These are phyloP conservation scores for Apus apus DNA, from an alignment of 2,113 vertebrate species.

Conservation along the genomic window DNA sequence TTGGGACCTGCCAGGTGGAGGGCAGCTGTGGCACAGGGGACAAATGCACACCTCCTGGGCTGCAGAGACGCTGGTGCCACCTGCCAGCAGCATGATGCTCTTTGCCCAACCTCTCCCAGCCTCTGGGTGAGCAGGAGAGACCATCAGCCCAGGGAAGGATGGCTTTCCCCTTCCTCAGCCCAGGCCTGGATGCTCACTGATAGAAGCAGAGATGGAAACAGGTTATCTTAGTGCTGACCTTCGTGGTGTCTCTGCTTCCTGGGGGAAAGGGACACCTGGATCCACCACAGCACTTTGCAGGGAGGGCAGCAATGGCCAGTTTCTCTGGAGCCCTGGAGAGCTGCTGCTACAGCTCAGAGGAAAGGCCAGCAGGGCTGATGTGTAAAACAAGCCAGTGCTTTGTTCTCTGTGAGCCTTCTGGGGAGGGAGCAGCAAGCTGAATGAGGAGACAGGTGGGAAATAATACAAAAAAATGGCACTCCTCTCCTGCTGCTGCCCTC, in stretches of 20 bases:
- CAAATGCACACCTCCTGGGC: fast-evolving
- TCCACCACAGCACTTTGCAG: background rate
- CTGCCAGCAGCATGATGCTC: background rate
- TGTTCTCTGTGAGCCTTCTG: background rate
- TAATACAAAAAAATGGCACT: background rate
- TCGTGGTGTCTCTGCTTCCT: background rate
- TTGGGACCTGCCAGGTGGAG: fast-evolving
- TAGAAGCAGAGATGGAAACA: background rate
- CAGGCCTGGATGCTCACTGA: fast-evolving
- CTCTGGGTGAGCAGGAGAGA: background rate
- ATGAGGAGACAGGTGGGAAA: background rate
- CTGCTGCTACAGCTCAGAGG: background rate
- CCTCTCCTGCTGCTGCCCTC: background rate
- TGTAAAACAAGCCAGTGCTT: background rate
- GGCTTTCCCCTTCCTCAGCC: too few species aligned
- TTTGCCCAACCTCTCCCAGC: background rate
- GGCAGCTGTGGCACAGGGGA: background rate
- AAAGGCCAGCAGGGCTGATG: background rate
- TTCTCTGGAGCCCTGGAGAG: background rate
- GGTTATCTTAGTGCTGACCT: background rate
- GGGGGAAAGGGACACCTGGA: background rate
- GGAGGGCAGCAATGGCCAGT: too few species aligned
- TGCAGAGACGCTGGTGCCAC: background rate
- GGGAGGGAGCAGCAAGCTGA: background rate
- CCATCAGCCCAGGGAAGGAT: too few species aligned